Base-by-base conservation (phyloP, 2,797 vertebrate genomes). In the Pogonophryne albipinna region DNA sequence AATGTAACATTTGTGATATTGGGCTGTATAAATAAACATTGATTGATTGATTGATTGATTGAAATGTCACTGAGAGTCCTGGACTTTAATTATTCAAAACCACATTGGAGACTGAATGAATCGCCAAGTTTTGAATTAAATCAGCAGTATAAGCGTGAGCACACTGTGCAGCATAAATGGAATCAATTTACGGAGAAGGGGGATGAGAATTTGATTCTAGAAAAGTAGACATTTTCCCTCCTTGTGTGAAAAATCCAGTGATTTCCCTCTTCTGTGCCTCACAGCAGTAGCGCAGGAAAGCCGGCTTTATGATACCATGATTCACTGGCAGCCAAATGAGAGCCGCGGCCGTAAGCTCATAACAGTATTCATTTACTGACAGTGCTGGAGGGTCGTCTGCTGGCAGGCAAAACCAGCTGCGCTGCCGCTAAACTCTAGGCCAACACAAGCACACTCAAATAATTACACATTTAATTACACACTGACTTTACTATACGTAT, bases 271-370 rank as follows among this genome's bases (percentile, higher is more conserved):
- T 58, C 53, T 70, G 60, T 27, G 46, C 71, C 51, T 78, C 59
- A n/a, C 17, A 38, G 71, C 66, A 15, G 56, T 61, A n/a, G 57
- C 31, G 0, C 62, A 52, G 69, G 53, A 79, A 89, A 85, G 74
- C 71, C 20, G 58, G 70, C 78, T 91, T 83, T 79, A 68, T 70
- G 38, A 73, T 78, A 50, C 76, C 70, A 51, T 55, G 77, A 87
- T 78, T 85, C 78, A 80, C 66, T 81, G 71, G 75, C 69, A 79
- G 71, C 57, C 84, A 86, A 83, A 89, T 83, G 85, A 92, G 84
- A 82, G 74, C 72, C 49, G 61, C 71, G 56, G 80, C 83, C 71
- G 70, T 87, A 83, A 90, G 87, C 65, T 65, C 20, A 56, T 72
- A 61, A 75, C 42, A 51, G 58, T 27, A 53, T 63, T 83, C 27